Evolutionary conservation across 2,797 vertebrate genomes (phyloP), one percentile per base, ranked within the genome.

Genomic region (Typhlichthys eigenmanni): DNA sequence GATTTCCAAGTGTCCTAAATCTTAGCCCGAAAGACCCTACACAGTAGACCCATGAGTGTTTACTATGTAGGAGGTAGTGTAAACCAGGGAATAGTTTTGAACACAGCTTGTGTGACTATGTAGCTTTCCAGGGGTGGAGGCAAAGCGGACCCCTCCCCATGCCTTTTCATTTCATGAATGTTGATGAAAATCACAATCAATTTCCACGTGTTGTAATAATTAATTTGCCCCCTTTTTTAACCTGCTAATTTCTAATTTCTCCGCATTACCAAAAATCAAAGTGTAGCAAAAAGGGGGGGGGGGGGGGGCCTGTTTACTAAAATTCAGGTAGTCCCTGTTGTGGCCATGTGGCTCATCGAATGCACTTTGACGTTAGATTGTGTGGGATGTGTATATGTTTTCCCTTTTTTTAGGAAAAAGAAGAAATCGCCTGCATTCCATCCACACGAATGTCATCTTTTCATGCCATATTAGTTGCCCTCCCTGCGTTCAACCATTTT

Each of bases 291-390:
- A 32, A 61, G 45, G 59, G 71, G 65, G 54, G 68, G 69, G 50
- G n/a, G 19, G 65, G 54, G 68, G 69, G 50, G 14, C 49, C 50
- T 1, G 75, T 79, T 68, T 54, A 74, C 61, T 76, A 72, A 83
- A 55, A 66, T 55, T 11, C n/a, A 29, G 68, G 63, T 38, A 16
- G 11, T 32, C 19, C 64, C 45, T 54, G 77, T 66, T 54, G 67
- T 77, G 69, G 72, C 87, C 78, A 24, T 12, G 71, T 77, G 82
- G 80, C 79, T 82, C 83, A 53, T 84, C 87, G 85, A 92, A 93
- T 90, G 92, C 92, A 93, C 93, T 93, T 93, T 92, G 91, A 91
- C 88, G 80, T 86, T 84, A 90, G 88, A 91, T 85, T 92, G 87
- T 82, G 83, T 89, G 87, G 91, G 87, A 87, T 89, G 91, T 90